Conservation (phyloP, 2,888 invertebrate genomes). For the Harpagoxenus sublaevis region DNA sequence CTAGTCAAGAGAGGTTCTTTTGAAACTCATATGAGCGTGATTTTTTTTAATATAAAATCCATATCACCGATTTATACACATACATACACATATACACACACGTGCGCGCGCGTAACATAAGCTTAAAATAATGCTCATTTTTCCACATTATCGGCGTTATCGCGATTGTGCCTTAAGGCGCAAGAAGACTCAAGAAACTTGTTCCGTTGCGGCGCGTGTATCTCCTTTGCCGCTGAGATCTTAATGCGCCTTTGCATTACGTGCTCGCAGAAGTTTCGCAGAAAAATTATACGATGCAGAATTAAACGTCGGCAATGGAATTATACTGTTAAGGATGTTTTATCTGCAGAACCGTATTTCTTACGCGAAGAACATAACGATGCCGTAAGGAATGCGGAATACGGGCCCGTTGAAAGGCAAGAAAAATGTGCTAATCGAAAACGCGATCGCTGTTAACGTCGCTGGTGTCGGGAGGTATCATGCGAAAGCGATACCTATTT, state of each 20-base stretch:
- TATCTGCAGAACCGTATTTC: not conserved
- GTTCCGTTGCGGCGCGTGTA: not conserved
- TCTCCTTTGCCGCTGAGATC: not conserved
- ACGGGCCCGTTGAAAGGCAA: not conserved
- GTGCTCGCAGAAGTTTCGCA: not conserved
- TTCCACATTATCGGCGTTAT: constrained; percentile 29
- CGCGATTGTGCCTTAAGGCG: not conserved
- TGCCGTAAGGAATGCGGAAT: not conserved
- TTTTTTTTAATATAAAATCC: constrained; percentile 6
- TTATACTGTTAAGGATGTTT: not conserved
- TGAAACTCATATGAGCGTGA: not conserved
- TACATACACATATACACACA: not conserved
- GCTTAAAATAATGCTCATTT: not conserved
- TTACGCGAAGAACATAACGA: not conserved
- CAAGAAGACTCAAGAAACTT: constrained; percentile 3
- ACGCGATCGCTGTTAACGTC: constrained; percentile 1
- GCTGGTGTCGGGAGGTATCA: not conserved
- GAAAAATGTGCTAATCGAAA: constrained; percentile 18
- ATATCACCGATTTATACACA: not conserved
- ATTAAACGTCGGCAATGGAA: constrained; percentile 19
- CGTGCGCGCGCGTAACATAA: not conserved
- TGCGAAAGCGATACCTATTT: constrained; percentile 28
- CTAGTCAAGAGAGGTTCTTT: not conserved
- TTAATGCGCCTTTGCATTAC: constrained; percentile 17
- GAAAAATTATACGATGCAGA: not conserved